A percentile compares a stretch with the other conserved stretches of the same genome.
Evolutionary conservation across 2,888 invertebrate genomes (phyloP).

Genomic region (Cantharis lateralis): DNA sequence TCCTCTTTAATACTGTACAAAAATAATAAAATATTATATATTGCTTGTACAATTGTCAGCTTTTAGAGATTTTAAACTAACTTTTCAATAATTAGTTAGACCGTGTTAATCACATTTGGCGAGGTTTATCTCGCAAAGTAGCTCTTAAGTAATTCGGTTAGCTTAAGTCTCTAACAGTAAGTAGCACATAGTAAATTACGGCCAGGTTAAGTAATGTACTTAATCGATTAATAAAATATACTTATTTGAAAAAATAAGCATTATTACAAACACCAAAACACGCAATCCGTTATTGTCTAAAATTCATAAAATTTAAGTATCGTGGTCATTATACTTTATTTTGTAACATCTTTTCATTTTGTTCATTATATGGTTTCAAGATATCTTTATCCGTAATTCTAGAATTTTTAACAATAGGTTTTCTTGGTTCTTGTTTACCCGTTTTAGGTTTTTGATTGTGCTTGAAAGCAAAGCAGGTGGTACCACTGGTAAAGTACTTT

Average conservation of each 20-base stretch:
- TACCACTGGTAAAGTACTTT: constrained; percentile 56
- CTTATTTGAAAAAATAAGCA: not conserved
- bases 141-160: not conserved
- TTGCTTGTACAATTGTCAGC: not conserved
- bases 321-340: not conserved
- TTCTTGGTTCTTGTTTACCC: constrained; percentile 8
- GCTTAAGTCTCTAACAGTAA: not conserved
- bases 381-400: constrained; percentile 25
- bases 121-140: not conserved
- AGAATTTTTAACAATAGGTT: constrained; percentile 32
- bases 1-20: not conserved
- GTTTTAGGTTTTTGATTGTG: constrained; percentile 15
- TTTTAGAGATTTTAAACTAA: not conserved
- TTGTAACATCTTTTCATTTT: not conserved
- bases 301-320: not conserved
- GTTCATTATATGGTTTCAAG: constrained; percentile 1
- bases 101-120: not conserved
- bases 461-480: constrained; percentile 10
- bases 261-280: not conserved
- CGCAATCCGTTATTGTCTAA: not conserved
- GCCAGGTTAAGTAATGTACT: not conserved
- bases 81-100: not conserved
- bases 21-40: not conserved
- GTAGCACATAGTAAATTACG: not conserved
- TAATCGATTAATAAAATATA: not conserved